Evolutionary conservation across 2,113 vertebrate species (phyloP), one percentile per base, ranked within the genome.

Genomic region (Axis porcinus): DNA sequence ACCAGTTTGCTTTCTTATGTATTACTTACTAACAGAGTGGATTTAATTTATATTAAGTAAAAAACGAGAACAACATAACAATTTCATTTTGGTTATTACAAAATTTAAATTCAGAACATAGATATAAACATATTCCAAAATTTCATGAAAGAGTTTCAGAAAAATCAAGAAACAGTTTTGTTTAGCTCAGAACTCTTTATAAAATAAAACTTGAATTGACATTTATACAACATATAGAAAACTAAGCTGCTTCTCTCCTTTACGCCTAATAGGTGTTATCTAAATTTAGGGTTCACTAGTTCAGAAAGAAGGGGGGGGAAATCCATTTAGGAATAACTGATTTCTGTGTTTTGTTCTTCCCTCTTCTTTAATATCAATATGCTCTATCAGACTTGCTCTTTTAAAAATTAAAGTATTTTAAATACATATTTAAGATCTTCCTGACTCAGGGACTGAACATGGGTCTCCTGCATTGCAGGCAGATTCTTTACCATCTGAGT

Each of bases 381-480:
- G 40, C 40, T 83, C 82, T 81, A 90, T 81, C 1, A 94, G 40
- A 43, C 6, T 79, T 76, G 13, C 12, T 45, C 25, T 84, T 84
- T 89, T 88, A 94, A 92, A 96, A 97, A 74, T 7, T 40, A 43
- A 62, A 90, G 9, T n/a, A 70, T 85, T 86, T 85, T 90, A 97
- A 81, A 50, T 52, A 95, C 16, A 50, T 3, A 45, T 5, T 70
- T 23, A 70, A 70, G n/a, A 12, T 40, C 67, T 70, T 70, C n/a
- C 67, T 0, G 5, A 70, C 19, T 21, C 10, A 70, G 10, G n/a
- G 67, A 40, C n/a, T 40, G 67, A 70, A 70, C n/a, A 40, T 12
- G 67, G 19, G 67, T 70, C 67, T 70, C n/a, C n/a, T 2, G 1
- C n/a, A 3, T 12, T 23, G n/a, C 19, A 70, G 67, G 67, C 67